Conservation (phyloP, 1,140 invertebrate genomes). For the Nilaparvata lugens region DNA sequence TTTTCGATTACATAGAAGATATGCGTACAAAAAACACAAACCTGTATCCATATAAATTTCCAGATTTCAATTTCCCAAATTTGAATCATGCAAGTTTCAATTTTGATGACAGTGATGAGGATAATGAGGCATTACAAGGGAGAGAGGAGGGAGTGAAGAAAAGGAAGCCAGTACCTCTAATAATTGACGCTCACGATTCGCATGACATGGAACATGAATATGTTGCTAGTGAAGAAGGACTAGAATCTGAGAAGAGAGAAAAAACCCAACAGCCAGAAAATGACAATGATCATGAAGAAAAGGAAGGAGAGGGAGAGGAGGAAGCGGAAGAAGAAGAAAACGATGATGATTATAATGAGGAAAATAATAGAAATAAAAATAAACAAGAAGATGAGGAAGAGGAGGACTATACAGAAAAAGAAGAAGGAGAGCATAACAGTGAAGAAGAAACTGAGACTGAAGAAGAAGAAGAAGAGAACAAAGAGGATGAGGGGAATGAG, state of each 20-base stretch:
- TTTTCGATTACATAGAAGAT: too few species aligned
- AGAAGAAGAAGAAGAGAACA: background rate
- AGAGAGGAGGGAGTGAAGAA: background rate
- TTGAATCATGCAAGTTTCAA: background rate
- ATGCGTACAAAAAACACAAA: background rate
- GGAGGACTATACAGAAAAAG: background rate
- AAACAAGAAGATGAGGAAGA: conserved; percentile 3
- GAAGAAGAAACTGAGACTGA: background rate
- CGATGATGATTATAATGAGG: conserved; percentile 7
- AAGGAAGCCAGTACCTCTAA: background rate
- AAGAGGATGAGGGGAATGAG: background rate
- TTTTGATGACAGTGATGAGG: background rate
- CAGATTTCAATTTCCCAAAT: background rate
- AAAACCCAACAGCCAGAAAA: background rate
- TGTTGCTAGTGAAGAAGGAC: background rate
- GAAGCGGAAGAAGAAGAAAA: background rate
- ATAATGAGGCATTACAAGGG: background rate
- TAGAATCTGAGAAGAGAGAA: background rate
- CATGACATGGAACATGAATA: conserved; percentile 7
- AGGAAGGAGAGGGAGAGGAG: background rate
- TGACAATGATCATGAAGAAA: background rate
- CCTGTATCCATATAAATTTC: background rate
- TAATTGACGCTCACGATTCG: background rate
- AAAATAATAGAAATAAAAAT: conserved; percentile 4
- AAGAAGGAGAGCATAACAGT: background rate